These are phyloP conservation scores for Parnassius mnemosyne DNA, from an alignment of 2,888 invertebrate species.

Conservation along the genomic window DNA sequence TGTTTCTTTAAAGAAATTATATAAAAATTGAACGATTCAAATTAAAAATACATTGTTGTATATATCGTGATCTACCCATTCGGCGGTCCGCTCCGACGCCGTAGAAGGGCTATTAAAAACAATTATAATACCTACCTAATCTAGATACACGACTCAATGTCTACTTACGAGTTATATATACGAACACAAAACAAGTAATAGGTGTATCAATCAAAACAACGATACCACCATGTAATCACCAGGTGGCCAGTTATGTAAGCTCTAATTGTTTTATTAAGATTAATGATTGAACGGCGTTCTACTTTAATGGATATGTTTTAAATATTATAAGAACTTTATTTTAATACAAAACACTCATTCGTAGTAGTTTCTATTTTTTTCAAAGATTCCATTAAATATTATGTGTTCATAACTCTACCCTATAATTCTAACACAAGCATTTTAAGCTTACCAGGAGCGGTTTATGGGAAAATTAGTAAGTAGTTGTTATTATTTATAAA, in stretches of 20 bases:
- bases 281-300: conserved; percentile 33
- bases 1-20: too few species aligned
- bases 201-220: conserved; percentile 62
- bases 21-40: neutral
- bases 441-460: too few species aligned
- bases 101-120: conserved; percentile 15
- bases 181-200: conserved; percentile 34
- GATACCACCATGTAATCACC: conserved; percentile 49
- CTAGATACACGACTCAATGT: conserved; percentile 19
- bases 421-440: too few species aligned
- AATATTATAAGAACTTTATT: too few species aligned
- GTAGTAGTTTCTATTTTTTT: too few species aligned
- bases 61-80: neutral
- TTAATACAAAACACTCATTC: too few species aligned
- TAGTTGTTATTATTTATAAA: too few species aligned
- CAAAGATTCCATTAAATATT: too few species aligned
- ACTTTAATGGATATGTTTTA: neutral
- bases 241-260: conserved; percentile 60
- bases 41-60: neutral
- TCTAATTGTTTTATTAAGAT: conserved; percentile 56
- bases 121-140: conserved; percentile 15
- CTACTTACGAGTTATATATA: neutral
- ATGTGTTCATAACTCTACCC: too few species aligned
- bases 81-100: neutral
- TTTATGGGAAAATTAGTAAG: too few species aligned